phyloP scores from a whole-genome alignment of 2,888 invertebrate genomes.

The Hybos culiciformis region DNA sequence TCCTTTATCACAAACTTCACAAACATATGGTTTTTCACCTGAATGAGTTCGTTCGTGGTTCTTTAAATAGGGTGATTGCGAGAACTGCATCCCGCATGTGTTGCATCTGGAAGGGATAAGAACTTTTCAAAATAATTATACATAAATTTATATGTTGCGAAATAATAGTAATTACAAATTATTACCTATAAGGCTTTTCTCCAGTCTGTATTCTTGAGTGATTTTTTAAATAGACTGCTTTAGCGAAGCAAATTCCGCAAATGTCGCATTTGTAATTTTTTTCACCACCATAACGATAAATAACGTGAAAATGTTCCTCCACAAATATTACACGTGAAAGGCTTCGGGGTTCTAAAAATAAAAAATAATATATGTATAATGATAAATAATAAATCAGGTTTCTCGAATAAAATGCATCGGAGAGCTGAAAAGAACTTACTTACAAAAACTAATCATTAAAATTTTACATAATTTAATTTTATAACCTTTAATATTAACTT shows the following conservation, averaged over 20 bases:
- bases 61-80: slow-evolving; percentile 76
- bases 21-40: slow-evolving; percentile 76
- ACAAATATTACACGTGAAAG: slow-evolving; percentile 79
- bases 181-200: slow-evolving; percentile 67
- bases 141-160: background rate
- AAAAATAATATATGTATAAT: no score
- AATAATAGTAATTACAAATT: background rate
- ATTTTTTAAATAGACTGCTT: slow-evolving; percentile 81
- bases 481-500: no score
- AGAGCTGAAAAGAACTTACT: no score
- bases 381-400: no score
- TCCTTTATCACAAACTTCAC: slow-evolving; percentile 78
- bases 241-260: slow-evolving; percentile 76
- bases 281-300: slow-evolving; percentile 65
- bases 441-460: no score
- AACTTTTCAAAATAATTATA: no score
- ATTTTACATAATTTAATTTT: no score
- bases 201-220: slow-evolving; percentile 80
- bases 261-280: slow-evolving; percentile 83
- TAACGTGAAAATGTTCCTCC: slow-evolving; percentile 72
- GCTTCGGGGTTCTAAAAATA: slow-evolving; percentile 49
- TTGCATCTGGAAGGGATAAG: slow-evolving; percentile 45
- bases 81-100: slow-evolving; percentile 83
- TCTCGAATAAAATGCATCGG: no score
- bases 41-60: slow-evolving; percentile 82